Percentiles rank a stretch among this genome's conserved stretches.
phyloP scores from a whole-genome alignment of 2,888 invertebrate genomes.

The Acholoe squamosa region DNA sequence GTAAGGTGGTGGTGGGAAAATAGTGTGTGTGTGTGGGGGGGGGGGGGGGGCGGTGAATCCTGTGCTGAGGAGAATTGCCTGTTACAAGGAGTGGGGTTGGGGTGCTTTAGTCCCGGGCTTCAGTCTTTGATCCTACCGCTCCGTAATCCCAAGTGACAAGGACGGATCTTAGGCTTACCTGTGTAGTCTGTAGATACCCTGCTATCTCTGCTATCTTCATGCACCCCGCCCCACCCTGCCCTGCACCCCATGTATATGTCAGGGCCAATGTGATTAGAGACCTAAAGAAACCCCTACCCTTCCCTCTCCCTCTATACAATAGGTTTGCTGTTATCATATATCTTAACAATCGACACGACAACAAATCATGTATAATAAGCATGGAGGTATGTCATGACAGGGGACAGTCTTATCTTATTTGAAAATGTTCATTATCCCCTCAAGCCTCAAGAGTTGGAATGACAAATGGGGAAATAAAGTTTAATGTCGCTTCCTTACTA shows the following conservation, averaged over 20 bases:
- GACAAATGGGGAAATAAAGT: no score
- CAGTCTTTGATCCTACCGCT: background rate
- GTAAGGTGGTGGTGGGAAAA: no score
- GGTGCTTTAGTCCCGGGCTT: background rate
- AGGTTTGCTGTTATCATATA: background rate
- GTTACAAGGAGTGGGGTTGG: background rate
- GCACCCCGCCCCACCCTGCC: background rate
- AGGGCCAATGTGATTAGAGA: background rate
- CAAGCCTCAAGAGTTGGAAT: no score
- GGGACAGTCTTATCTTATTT: background rate
- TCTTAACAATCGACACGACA: background rate
- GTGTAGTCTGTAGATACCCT: background rate
- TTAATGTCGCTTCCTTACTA: no score
- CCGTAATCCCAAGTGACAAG: background rate
- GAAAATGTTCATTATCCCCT: background rate
- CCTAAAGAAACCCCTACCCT: background rate
- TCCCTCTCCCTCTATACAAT: background rate
- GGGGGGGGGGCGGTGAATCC: background rate
- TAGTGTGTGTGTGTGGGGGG: background rate
- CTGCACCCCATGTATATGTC: background rate
- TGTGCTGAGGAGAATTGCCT: background rate
- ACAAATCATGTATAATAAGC: slow-evolving; percentile 21
- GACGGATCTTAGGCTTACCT: background rate
- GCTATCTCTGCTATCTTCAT: slow-evolving; percentile 6
- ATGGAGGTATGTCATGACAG: background rate